Evolutionary conservation across 2,888 invertebrate genomes (phyloP).

Genomic region (Portevinia maculata): DNA sequence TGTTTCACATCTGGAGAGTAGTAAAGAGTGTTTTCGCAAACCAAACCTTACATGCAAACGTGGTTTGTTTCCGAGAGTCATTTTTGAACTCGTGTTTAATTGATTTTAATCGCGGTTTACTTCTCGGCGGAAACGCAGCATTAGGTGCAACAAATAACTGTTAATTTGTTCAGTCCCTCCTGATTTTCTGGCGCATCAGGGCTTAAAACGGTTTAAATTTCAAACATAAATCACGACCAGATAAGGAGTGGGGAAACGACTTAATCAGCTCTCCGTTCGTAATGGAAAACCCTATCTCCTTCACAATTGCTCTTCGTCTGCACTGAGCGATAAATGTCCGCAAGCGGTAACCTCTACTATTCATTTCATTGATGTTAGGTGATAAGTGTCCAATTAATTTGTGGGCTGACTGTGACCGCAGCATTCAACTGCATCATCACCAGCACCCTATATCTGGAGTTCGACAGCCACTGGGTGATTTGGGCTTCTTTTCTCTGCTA

Average conservation of each 20-base stretch:
- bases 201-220: too few species aligned
- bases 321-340: background rate
- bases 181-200: too few species aligned
- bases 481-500: background rate
- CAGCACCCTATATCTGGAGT: background rate
- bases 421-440: slow-evolving; percentile 41
- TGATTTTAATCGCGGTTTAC: too few species aligned
- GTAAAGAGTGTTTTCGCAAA: too few species aligned
- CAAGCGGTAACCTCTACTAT: slow-evolving; percentile 9
- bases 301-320: background rate
- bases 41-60: too few species aligned
- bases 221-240: too few species aligned
- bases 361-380: slow-evolving; percentile 14
- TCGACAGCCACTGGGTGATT: background rate
- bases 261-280: background rate
- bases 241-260: background rate
- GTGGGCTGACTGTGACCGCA: slow-evolving; percentile 38
- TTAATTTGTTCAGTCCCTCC: too few species aligned
- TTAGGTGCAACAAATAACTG: too few species aligned
- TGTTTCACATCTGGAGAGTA: too few species aligned
- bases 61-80: too few species aligned
- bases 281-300: background rate
- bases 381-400: slow-evolving; percentile 69
- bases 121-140: too few species aligned
- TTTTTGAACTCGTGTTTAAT: too few species aligned